These are phyloP conservation scores for Montipora cactus DNA, from an alignment of 64 coral and sea anemone genomes.

Conservation along the genomic window DNA sequence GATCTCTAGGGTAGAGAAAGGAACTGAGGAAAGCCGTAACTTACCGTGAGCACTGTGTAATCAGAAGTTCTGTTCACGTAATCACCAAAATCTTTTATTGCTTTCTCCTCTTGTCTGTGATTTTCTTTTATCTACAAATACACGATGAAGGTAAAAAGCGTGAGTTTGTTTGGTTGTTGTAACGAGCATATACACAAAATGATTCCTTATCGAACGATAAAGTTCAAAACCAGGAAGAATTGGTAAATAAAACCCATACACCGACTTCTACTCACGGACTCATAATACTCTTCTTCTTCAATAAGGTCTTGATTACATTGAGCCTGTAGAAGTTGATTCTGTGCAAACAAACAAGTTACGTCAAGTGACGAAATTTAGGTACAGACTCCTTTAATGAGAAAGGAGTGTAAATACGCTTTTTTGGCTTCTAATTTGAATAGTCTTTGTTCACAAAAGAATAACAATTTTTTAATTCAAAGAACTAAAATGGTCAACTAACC, in stretches of 20 bases:
- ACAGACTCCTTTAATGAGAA: too few relatives aligned
- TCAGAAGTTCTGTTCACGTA: constrained; percentile 95
- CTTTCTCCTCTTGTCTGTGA: constrained; percentile 94
- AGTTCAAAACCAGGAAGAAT: too few relatives aligned
- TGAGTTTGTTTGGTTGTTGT: not conserved
- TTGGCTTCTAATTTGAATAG: too few relatives aligned
- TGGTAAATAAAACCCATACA: too few relatives aligned
- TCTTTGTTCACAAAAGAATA: too few relatives aligned
- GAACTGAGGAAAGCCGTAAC: not conserved
- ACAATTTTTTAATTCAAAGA: too few relatives aligned
- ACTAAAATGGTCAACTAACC: too few relatives aligned
- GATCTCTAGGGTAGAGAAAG: too few relatives aligned
- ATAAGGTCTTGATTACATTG: constrained; percentile 80
- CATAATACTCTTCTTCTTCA: constrained; percentile 90
- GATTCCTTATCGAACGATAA: too few relatives aligned
- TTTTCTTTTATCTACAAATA: constrained; percentile 85
- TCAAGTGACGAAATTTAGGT: not conserved
- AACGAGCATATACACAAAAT: not conserved
- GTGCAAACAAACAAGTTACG: not conserved
- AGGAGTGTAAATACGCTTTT: too few relatives aligned
- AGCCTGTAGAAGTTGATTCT: constrained; percentile 77
- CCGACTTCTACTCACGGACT: constrained; percentile 55
- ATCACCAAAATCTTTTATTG: constrained; percentile 90
- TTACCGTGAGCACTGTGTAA: constrained; percentile 85
- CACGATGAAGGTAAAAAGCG: not conserved